These are phyloP conservation scores for Drosophila phalerata DNA, from an alignment of 2,888 invertebrate species.

Conservation along the genomic window DNA sequence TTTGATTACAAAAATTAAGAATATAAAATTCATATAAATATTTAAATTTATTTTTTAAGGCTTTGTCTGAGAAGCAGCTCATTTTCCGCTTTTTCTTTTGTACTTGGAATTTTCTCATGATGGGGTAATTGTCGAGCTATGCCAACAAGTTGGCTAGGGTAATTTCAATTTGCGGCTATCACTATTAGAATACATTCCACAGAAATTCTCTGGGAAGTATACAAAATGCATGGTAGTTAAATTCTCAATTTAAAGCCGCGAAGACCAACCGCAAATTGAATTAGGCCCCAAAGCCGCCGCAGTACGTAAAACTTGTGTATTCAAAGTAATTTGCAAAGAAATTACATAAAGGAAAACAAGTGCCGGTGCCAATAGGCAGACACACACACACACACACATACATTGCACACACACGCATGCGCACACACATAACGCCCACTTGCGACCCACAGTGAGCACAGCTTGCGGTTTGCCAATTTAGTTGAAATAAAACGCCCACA, in stretches of 20 bases:
- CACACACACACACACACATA: slow-evolving; percentile 25
- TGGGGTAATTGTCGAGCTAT: slow-evolving; percentile 32
- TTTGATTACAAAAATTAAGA: not conserved
- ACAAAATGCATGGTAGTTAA: slow-evolving; percentile 36
- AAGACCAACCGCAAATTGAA: slow-evolving; percentile 74
- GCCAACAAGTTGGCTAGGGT: slow-evolving; percentile 17
- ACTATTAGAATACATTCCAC: slow-evolving; percentile 43
- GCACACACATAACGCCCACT: slow-evolving; percentile 54
- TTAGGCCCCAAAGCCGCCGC: slow-evolving; percentile 53
- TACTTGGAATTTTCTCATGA: slow-evolving; percentile 16
- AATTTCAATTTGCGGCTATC: slow-evolving; percentile 41
- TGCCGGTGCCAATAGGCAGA: slow-evolving; percentile 65
- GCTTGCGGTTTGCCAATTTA: slow-evolving; percentile 77
- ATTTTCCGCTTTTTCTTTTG: not conserved
- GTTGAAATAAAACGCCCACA: slow-evolving; percentile 80
- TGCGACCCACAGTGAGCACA: slow-evolving; percentile 38
- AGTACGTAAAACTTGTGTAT: slow-evolving; percentile 46
- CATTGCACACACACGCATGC: slow-evolving; percentile 12
- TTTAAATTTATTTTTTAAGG: not conserved
- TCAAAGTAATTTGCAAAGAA: slow-evolving; percentile 78
- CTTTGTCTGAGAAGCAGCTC: not conserved
- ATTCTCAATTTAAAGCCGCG: slow-evolving; percentile 34
- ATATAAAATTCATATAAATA: not conserved
- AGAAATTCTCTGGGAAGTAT: slow-evolving; percentile 38
- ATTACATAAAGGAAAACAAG: slow-evolving; percentile 79